Base-by-base conservation (phyloP, 35 echinoderm and acorn worm species). In the Heliocidaris tuberculata region DNA sequence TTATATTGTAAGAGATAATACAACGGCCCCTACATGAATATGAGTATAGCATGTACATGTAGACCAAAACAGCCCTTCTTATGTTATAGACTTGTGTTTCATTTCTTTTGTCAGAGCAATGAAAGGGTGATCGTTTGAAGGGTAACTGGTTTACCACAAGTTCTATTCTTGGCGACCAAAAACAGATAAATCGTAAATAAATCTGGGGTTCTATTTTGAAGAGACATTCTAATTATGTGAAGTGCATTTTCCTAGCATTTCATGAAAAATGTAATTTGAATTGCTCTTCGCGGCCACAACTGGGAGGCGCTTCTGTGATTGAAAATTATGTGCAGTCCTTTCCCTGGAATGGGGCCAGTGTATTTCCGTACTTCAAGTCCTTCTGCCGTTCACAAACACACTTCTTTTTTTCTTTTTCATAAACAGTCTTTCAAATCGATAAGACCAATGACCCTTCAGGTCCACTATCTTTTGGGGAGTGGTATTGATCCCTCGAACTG, bases 371-470 rank as follows among this genome's bases (percentile, higher is more conserved):
- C 65, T 78, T 7, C 12, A 60, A 70, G 13, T 6, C 60, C 60
- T 24, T 70, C 60, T 70, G 17, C 24, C 24, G 19, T 19, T 24
- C 19, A 21, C 60, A 24, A 4, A 17, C 24, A 70, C 60, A 70
- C 13, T 70, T n/a, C n/a, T n/a, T n/a, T n/a, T n/a, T 70, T 70
- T 19, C 5, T 70, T 70, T 13, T 6, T 70, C 27, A 24, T 70
- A 47, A 48, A 48, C 35, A 47, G 35, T 91, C 89, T 48, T 91
- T 2, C 10, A 2, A 50, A 50, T 92, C 48, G 17, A 48, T 92
- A 92, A 92, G 52, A 56, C 48, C 52, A 92, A 29, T 49, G 52
- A 92, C 48, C 47, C 52, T 92, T 48, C 32, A 47, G 48, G 90
- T 27, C 24, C 30, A 56, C 12, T 32, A 92, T 11, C 90, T 92